These are phyloP conservation scores for Lasioglossum oenotherae DNA, from an alignment of 2,888 invertebrate species.

Conservation along the genomic window DNA sequence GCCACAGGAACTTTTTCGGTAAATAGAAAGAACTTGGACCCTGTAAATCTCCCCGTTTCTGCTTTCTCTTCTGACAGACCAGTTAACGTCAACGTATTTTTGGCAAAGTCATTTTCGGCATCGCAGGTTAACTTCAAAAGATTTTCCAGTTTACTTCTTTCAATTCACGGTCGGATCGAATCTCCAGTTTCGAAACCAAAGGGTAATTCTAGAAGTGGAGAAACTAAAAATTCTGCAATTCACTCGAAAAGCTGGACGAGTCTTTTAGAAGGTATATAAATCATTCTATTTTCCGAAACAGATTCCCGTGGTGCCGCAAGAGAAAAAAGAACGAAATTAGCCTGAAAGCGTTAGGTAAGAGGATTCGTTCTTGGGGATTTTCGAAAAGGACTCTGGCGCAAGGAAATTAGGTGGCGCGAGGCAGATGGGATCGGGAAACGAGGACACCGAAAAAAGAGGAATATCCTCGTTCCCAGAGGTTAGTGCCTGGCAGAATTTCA, in stretches of 20 bases:
- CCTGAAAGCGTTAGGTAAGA: background rate
- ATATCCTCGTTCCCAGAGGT: slow-evolving; percentile 26
- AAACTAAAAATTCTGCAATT: background rate
- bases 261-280: background rate
- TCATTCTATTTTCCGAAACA: background rate
- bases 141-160: background rate
- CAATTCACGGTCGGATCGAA: background rate
- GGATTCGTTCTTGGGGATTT: slow-evolving; percentile 1
- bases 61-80: background rate
- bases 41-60: background rate
- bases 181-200: background rate
- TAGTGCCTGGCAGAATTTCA: slow-evolving; percentile 54
- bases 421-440: slow-evolving; percentile 22
- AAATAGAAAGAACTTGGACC: background rate
- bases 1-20: background rate
- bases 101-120: background rate
- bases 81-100: background rate
- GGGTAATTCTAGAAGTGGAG: too few species aligned
- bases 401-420: background rate
- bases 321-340: slow-evolving; percentile 36
- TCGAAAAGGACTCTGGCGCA: background rate
- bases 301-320: background rate
- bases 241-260: background rate
- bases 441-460: slow-evolving; percentile 27
- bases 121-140: too few species aligned